These are phyloP conservation scores for Sternarchorhynchus goeldii DNA, from an alignment of 2,797 vertebrate species.

Conservation along the genomic window DNA sequence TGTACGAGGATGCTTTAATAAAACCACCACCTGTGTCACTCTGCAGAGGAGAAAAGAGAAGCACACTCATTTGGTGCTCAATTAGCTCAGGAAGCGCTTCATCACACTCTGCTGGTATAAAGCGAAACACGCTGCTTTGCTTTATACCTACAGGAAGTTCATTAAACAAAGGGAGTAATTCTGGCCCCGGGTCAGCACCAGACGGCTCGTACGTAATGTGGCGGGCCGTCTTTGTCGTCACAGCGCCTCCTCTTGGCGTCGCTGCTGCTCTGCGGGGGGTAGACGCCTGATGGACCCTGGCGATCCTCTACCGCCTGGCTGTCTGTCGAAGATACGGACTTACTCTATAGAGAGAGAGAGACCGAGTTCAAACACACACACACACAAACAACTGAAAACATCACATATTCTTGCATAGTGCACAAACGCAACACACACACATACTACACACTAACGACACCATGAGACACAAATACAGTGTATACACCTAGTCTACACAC, in stretches of 20 bases:
- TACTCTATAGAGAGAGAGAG: conserved; percentile 51
- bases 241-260: conserved; percentile 80
- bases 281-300: conserved; percentile 65
- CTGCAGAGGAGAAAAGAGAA: neutral
- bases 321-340: conserved; percentile 58
- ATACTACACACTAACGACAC: no score
- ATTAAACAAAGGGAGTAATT: no score
- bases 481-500: neutral
- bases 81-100: no score
- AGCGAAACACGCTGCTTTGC: no score
- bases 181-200: neutral
- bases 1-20: neutral
- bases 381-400: neutral
- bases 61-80: neutral
- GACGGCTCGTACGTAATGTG: conserved; percentile 78
- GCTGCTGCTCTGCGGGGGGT: conserved; percentile 67
- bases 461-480: no score
- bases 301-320: conserved; percentile 56
- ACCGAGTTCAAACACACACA: conserved; percentile 25
- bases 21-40: conserved; percentile 4
- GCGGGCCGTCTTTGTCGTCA: conserved; percentile 82
- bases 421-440: neutral
- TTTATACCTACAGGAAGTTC: no score
- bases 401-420: neutral
- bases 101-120: no score